These are phyloP conservation scores for Gymnogyps californianus DNA, from an alignment of 2,113 vertebrate species.

Conservation along the genomic window DNA sequence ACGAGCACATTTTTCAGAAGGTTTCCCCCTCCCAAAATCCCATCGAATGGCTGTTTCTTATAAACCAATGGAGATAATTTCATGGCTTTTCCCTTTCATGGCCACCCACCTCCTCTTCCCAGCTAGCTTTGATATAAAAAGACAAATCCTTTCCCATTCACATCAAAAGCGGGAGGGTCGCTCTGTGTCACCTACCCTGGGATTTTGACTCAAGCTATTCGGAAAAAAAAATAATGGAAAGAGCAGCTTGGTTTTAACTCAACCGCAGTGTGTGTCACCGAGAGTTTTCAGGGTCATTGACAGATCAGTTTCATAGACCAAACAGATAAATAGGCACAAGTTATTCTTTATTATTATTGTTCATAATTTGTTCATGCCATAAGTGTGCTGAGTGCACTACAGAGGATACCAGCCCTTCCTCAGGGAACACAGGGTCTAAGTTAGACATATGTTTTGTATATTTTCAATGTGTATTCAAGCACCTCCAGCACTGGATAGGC, in stretches of 20 bases:
- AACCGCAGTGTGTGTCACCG: neutral
- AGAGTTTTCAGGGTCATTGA: slow-evolving; percentile 41
- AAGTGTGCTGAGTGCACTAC: slow-evolving; percentile 12
- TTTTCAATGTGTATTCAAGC: slow-evolving; percentile 52
- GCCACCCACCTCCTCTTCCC: slow-evolving; percentile 63
- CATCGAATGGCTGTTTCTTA: slow-evolving; percentile 52
- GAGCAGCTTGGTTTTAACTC: slow-evolving; percentile 46
- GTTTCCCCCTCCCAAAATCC: slow-evolving; percentile 56
- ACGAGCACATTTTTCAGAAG: slow-evolving; percentile 57
- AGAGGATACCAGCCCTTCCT: slow-evolving; percentile 25
- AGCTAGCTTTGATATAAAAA: slow-evolving; percentile 58
- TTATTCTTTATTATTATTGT: slow-evolving; percentile 45
- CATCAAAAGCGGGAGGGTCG: slow-evolving; percentile 57
- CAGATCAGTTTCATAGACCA: slow-evolving; percentile 52
- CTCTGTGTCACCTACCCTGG: slow-evolving; percentile 51
- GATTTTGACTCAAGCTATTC: slow-evolving; percentile 40
- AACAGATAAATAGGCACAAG: slow-evolving; percentile 57
- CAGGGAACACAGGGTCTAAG: neutral
- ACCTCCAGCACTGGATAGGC: slow-evolving; percentile 51
- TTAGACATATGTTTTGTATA: slow-evolving; percentile 60
- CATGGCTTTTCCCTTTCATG: slow-evolving; percentile 55
- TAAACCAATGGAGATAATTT: slow-evolving; percentile 57
- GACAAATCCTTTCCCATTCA: slow-evolving; percentile 65
- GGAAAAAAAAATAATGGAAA: slow-evolving; percentile 41
- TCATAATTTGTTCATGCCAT: slow-evolving; percentile 50